phyloP scores from a whole-genome alignment of 2,888 invertebrate genomes.

The Eupithecia exiguata region DNA sequence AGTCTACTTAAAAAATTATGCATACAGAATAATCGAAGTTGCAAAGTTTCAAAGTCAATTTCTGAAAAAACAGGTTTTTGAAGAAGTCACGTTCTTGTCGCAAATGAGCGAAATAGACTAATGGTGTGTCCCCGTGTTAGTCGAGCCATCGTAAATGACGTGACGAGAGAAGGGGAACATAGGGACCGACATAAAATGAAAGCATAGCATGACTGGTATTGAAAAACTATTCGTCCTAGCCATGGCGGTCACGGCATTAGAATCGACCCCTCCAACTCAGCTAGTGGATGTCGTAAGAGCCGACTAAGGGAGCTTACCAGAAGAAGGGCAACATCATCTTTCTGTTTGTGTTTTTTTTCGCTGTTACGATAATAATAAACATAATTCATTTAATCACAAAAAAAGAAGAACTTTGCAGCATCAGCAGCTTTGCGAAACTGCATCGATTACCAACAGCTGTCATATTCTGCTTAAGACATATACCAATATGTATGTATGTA shows the following conservation, averaged over 20 bases:
- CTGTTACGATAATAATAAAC: neutral
- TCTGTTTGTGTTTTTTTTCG: neutral
- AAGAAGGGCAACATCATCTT: neutral
- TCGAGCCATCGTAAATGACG: neutral
- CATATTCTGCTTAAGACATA: too few species aligned
- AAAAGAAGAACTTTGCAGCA: neutral
- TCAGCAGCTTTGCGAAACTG: neutral
- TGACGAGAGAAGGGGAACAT: neutral
- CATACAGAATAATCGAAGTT: too few species aligned
- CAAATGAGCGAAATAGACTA: too few species aligned
- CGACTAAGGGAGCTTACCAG: neutral
- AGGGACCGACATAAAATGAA: neutral
- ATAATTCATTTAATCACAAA: neutral
- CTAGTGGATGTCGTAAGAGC: neutral
- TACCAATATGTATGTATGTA: too few species aligned
- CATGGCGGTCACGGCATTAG: neutral
- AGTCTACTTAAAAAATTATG: too few species aligned
- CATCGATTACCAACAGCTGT: neutral
- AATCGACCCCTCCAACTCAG: neutral
- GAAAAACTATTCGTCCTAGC: too few species aligned
- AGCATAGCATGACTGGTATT: neutral
- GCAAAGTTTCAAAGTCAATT: too few species aligned
- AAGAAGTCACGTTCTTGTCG: too few species aligned
- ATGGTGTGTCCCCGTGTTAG: neutral
- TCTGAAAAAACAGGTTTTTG: too few species aligned